Base-by-base conservation (phyloP, 2,113 vertebrate species). In the Nibea coibor region DNA sequence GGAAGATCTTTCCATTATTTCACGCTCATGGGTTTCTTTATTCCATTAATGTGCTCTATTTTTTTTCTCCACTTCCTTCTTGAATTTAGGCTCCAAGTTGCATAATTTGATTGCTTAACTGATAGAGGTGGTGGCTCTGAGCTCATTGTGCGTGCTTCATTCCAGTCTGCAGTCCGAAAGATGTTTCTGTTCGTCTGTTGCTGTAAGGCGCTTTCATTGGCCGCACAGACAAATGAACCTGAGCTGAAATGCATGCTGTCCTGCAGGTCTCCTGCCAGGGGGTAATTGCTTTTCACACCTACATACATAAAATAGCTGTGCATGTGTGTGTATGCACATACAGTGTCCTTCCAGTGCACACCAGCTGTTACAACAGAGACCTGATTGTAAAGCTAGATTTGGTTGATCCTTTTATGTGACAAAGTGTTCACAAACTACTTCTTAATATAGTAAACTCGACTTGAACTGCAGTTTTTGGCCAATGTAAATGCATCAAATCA, bases 1-100 rank as follows among this genome's bases (percentile, higher is more conserved):
- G 39, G 75, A 87, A 71, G 58, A 78, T 79, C 31, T 58, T 48
- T 70, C 58, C 73, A 80, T 89, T 83, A 84, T 84, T 91, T 85
- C 82, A 78, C 22, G 56, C 81, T 90, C 72, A 45, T 57, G 19
- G 14, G 4, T 81, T 79, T 63, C 76, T 80, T 82, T 73, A 63
- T 87, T 82, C 56, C 72, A 72, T 78, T 74, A 58, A 85, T 75
- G 72, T 64, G 70, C 64, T 85, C 62, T 16, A 68, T 69, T 72
- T 90, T 26, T 26, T 61, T 72, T 39, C 28, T 15, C 24, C 12
- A 10, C 3, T 63, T 64, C 28, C 26, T 45, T 35, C 48, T 72
- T 63, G 17, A 69, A 57, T 54, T 42, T 58, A 64, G 56, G 51
- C 71, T 42, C 56, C 17, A 12, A 50, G 63, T 84, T 71, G n/a